Evolutionary conservation across 2,113 vertebrate genomes (phyloP), one percentile per base, ranked within the genome.

Genomic region (Eretmochelys imbricata): DNA sequence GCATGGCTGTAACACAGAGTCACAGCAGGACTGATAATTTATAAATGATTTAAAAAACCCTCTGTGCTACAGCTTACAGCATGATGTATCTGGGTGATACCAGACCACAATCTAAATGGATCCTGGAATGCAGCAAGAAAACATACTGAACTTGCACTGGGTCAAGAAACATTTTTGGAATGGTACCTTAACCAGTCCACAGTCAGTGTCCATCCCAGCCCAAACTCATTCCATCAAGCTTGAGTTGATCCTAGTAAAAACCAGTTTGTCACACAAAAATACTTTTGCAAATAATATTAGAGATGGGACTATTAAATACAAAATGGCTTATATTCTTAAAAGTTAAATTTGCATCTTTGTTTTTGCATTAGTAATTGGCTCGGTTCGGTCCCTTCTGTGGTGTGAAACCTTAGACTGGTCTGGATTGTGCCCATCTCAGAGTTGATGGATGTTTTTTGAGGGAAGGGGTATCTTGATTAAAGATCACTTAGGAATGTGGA

Each of bases 401-500:
- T 84, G 82, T 96, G 85, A 91, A 96, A 93, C 93, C 94, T 88
- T 89, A 82, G 94, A 89, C 92, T 27, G 89, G 55, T 69, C 78
- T 42, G 94, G 89, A 35, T 8, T 79, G 88, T 81, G 92, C 93
- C 89, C 80, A 0, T 80, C 88, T 91, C 49, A 7, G 89, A 87
- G 88, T 82, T 82, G 87, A 93, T 91, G 94, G 95, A 97, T 92
- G 91, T 96, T 92, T 94, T 81, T 78, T 87, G 89, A 87, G 82
- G 91, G 86, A 93, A 95, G 94, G 94, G 97, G 82, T 84, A 81
- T 94, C 87, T 96, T 95, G 95, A 96, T 96, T 97, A 96, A 96
- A 96, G 92, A 97, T 96, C 96, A 97, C 94, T 96, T 95, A 88
- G 95, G 90, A 96, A 95, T 79, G 96, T 93, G 95, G 97, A 97